phyloP scores from a whole-genome alignment of 2,797 vertebrate species.

The Sphenodon punctatus region DNA sequence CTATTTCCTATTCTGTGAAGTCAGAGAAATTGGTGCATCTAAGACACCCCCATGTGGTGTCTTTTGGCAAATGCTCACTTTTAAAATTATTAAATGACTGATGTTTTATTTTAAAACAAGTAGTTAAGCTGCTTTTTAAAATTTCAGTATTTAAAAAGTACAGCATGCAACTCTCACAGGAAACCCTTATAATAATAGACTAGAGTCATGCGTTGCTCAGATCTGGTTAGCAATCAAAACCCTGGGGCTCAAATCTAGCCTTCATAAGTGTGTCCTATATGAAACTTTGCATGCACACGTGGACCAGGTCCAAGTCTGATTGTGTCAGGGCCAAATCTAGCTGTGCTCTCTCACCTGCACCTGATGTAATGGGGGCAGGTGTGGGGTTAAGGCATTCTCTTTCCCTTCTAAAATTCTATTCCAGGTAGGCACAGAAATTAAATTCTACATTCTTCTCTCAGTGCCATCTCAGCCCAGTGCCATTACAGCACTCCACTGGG shows the following conservation, averaged over 20 bases:
- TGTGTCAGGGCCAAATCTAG: too few relatives aligned
- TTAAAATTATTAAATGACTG: not conserved
- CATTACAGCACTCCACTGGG: too few relatives aligned
- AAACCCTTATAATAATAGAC: not conserved
- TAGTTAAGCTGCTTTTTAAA: too few relatives aligned
- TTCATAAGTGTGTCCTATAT: fast-evolving
- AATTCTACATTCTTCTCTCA: not conserved
- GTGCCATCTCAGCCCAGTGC: too few relatives aligned
- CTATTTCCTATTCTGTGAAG: not conserved
- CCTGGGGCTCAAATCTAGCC: not conserved
- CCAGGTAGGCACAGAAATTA: not conserved
- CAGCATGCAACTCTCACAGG: not conserved
- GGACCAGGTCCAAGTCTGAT: too few relatives aligned
- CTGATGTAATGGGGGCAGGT: too few relatives aligned
- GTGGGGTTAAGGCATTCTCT: too few relatives aligned
- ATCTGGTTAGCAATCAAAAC: not conserved
- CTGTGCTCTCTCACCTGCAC: too few relatives aligned
- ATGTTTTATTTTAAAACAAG: not conserved
- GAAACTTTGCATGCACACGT: too few relatives aligned
- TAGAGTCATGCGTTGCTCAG: not conserved
- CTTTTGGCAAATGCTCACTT: constrained; percentile 55
- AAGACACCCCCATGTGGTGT: constrained; percentile 57
- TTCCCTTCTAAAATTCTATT: not conserved
- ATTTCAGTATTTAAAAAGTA: too few relatives aligned
- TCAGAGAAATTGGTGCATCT: constrained; percentile 36